Base-by-base conservation (phyloP, 2,888 invertebrate genomes). In the Erannis defoliaria region DNA sequence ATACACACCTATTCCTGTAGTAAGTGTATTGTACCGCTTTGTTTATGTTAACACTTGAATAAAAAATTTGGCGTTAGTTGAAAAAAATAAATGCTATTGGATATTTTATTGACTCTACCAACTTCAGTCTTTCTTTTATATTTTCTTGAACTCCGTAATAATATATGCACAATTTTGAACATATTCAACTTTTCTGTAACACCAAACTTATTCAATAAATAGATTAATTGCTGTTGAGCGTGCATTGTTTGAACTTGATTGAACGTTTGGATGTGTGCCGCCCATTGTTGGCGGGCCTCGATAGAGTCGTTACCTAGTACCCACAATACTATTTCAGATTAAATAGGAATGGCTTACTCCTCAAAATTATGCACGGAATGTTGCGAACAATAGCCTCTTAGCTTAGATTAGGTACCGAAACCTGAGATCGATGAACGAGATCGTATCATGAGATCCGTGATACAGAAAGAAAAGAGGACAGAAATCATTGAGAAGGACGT, bases 231-330 rank as follows among this genome's bases (percentile, higher is more conserved):
- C 16, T 3, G 10, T 26, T 16, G 43, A 14, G 16, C 5, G 26
- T 37, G 35, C 45, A 31, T 57, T 61, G 37, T 56, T 55, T 55
- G 26, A 58, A 59, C 23, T 64, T 51, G 54, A 56, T 59, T 62
- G 57, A 62, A 33, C 62, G 35, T 49, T 40, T 50, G 45, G n/a
- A n/a, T 56, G 29, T 50, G 61, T 37, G 37, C 45, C 23, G 42
- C 33, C 57, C 21, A 40, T 55, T 58, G 55, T 62, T 48, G 40
- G 9, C 29, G 54, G 50, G 35, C 46, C 35, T 33, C 14, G 14
- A 57, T 43, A 43, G 16, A 42, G 42, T 31, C 37, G 46, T 14
- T 12, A n/a, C 35, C 6, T 14, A 26, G 26, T 55, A 21, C 51
- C 26, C 33, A 54, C 62, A 62, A 62, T 55, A 56, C 55, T 48